Evolutionary conservation across 2,888 invertebrate species (phyloP), one percentile per base, ranked within the genome.

Genomic region (Poecilus cupreus): DNA sequence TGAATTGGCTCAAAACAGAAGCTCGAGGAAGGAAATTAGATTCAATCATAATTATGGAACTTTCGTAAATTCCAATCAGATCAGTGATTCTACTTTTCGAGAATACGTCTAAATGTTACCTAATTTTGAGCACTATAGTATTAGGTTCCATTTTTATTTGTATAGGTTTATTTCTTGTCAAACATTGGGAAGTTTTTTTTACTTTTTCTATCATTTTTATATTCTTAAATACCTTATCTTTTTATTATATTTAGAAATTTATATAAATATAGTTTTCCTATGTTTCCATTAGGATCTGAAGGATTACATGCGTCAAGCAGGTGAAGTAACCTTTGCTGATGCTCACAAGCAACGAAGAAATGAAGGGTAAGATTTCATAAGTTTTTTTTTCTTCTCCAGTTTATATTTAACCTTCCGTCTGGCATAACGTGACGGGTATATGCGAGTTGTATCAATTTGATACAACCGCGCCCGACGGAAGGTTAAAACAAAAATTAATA

Each of bases 241-340:
- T n/a, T 6, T 3, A 32, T 2, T 32, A 32, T 32, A 32, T 32
- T 32, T 26, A 2, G 26, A 32, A 5, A 32, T 32, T 32, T 32
- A 32, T 32, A 32, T 32, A 32, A 80, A 81, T 78, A 83, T 83
- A 81, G 16, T 75, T 74, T 83, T 84, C 85, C 86, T 86, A 85
- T 87, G 87, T 88, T 85, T 87, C 87, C 89, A 89, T 85, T 91
- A 98, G 98, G 98, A 98, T 91, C 92, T 99, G 90, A 99, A 99
- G 92, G 99, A 99, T 92, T 97, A 97, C 90, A 98, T 99, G 98
- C 94, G 99, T 86, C 97, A 97, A 90, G 97, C 98, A 85, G 98
- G 98, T 83, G 99, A 99, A 92, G 98, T 99, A 11, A 98, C 98
- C 37, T 99, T 98, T 89, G 98, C 99, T 86, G 99, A 94, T 90